These are phyloP conservation scores for Acleris cristana DNA, from an alignment of 2,888 invertebrate species.

Conservation along the genomic window DNA sequence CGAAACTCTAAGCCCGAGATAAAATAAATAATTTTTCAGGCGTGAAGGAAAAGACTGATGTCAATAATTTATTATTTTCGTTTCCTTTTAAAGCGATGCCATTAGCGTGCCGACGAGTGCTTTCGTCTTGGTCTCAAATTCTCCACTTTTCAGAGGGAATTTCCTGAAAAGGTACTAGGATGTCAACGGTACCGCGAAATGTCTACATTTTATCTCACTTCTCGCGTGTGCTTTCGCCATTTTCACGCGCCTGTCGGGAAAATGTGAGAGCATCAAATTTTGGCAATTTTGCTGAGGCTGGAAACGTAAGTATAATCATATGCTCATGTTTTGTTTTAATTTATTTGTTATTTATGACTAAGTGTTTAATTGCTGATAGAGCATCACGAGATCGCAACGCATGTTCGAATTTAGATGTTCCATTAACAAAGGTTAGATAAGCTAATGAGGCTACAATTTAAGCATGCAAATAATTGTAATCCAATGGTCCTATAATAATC, in stretches of 20 bases:
- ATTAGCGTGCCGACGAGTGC: conserved; percentile 71
- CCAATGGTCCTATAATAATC: conserved; percentile 9
- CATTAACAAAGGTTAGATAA: conserved; percentile 10
- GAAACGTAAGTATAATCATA: conserved; percentile 1
- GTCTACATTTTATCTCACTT: conserved; percentile 63
- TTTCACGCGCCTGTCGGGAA: conserved; percentile 36
- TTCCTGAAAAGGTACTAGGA: conserved; percentile 54
- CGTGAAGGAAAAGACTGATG: conserved; percentile 66
- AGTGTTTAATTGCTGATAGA: neutral
- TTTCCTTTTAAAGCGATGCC: conserved; percentile 73
- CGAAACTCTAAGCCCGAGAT: conserved; percentile 44
- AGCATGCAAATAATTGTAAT: conserved; percentile 19
- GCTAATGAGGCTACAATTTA: neutral
- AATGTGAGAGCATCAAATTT: conserved; percentile 60
- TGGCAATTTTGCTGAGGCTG: conserved; percentile 32
- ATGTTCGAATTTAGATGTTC: neutral
- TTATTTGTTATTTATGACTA: neutral
- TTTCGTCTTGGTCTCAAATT: conserved; percentile 61
- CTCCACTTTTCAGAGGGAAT: conserved; percentile 60
- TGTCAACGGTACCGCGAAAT: conserved; percentile 55
- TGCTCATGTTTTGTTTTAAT: neutral
- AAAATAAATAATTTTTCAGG: conserved; percentile 66
- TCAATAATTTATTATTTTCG: conserved; percentile 80
- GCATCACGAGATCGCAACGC: neutral
- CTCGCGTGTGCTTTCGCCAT: conserved; percentile 45